Conservation (phyloP, 1,140 invertebrate species). For the Calliphora vicina region DNA sequence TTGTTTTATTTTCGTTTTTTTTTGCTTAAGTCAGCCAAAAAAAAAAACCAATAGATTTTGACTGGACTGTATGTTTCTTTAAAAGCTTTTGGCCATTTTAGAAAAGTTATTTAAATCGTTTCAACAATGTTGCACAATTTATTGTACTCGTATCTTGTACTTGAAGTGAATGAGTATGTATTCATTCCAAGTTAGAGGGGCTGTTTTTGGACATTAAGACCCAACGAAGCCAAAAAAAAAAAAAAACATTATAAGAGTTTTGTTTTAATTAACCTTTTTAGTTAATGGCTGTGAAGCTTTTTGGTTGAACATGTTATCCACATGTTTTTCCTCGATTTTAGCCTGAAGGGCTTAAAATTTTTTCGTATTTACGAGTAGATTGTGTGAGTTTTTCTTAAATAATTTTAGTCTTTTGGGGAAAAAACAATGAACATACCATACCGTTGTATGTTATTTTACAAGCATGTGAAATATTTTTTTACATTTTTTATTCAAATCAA, state of each 20-base stretch:
- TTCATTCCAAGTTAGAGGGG: background rate
- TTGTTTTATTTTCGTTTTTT: background rate
- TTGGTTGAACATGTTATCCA: background rate
- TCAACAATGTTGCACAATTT: conserved; percentile 31
- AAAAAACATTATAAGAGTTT: conserved; percentile 28
- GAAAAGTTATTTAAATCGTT: conserved; percentile 30
- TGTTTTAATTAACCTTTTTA: conserved; percentile 35
- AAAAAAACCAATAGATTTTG: background rate
- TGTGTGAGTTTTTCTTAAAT: no score
- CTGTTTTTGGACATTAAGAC: background rate
- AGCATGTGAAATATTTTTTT: no score
- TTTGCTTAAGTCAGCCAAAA: background rate
- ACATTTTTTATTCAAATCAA: no score
- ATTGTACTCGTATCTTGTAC: conserved; percentile 20
- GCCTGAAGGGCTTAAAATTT: background rate
- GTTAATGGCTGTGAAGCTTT: conserved; percentile 11
- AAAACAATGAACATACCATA: no score
- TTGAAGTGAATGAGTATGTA: background rate
- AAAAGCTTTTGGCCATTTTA: conserved; percentile 31
- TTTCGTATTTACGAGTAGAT: no score
- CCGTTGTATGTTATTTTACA: no score
- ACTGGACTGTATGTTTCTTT: conserved; percentile 1
- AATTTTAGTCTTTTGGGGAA: no score
- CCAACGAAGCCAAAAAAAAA: background rate
- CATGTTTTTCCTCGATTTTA: background rate